Evolutionary conservation across 2,113 vertebrate species (phyloP).

Genomic region (Halichoeres trimaculatus): DNA sequence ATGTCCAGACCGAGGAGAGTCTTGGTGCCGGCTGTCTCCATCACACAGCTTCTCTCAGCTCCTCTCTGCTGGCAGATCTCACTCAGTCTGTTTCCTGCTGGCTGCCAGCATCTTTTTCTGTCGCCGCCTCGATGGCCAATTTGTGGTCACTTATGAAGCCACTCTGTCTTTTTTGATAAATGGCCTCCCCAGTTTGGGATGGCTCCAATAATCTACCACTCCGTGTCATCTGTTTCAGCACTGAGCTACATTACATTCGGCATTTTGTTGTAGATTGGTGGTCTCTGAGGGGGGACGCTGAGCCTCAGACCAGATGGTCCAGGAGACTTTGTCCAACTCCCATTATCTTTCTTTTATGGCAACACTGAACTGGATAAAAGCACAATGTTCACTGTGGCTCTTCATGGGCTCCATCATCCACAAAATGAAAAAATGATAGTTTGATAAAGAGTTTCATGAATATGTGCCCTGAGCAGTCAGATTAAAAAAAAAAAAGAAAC

Average conservation of each 20-base stretch:
- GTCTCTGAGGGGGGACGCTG: background rate
- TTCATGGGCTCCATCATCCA: background rate
- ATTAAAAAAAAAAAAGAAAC: no score
- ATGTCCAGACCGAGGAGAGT: no score
- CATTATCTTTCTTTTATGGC: conserved; percentile 1
- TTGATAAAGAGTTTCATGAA: background rate
- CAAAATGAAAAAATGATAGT: background rate
- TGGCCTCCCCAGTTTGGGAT: conserved; percentile 4
- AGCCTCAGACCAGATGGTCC: background rate
- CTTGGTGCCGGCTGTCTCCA: background rate
- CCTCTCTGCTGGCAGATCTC: conserved; percentile 19
- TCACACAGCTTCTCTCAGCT: conserved; percentile 2
- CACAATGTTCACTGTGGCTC: background rate
- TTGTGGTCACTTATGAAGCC: conserved; percentile 27
- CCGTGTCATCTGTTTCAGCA: background rate
- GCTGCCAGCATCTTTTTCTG: conserved; percentile 34
- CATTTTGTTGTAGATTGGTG: background rate
- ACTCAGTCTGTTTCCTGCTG: conserved; percentile 34
- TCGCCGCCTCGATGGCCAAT: conserved; percentile 25
- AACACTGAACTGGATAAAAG: background rate
- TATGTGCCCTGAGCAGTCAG: no score
- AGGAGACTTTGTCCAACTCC: background rate
- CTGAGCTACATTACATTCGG: background rate
- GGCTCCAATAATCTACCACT: conserved; percentile 21
- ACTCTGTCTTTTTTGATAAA: conserved; percentile 30